Base-by-base conservation (phyloP, 2,797 vertebrate species). In the Macrochelys suwanniensis region DNA sequence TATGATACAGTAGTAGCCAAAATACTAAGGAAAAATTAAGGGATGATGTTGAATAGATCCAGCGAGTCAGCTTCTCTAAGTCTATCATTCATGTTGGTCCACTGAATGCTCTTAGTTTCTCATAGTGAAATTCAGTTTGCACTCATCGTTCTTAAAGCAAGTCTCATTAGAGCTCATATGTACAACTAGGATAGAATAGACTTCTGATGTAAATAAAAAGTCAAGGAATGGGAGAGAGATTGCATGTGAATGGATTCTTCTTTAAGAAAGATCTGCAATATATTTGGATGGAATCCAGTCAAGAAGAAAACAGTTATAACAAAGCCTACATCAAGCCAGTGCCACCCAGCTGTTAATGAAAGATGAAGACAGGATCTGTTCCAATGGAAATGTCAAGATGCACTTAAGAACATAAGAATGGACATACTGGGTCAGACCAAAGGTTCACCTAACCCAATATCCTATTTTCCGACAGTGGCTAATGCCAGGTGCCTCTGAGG, bases 41-140 rank as follows among this genome's bases (percentile, higher is more conserved):
- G 84, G 92, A 97, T 96, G 96, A 95, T 6, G 49, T 80, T 91
- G 42, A 82, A 50, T 57, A 76, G 85, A 84, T 90, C 91, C 91
- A 89, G 74, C 93, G 80, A 95, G 88, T 54, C 65, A 42, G 26
- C 88, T 96, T 90, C 47, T 86, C 94, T 95, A 94, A 84, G 31
- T 59, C 84, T 28, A 82, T 65, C 80, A 84, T 25, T 56, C 76
- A 42, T 76, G 50, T 2, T 90, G 68, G 82, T 54, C 76, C 80
- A 28, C 13, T 82, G 82, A 94, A 94, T 37, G 89, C 49, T 94
- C 92, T 96, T 84, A 25, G 91, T 88, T 76, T 86, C 13, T 37
- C 26, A 23, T 5, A 79, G 51, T 7, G 2, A 2, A 85, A 37
- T 78, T 4, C 68, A 71, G 51, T 71, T 91, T 84, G 74, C 47